Evolutionary conservation across 2,888 invertebrate genomes (phyloP).

Genomic region (Limnephilus lunatus): DNA sequence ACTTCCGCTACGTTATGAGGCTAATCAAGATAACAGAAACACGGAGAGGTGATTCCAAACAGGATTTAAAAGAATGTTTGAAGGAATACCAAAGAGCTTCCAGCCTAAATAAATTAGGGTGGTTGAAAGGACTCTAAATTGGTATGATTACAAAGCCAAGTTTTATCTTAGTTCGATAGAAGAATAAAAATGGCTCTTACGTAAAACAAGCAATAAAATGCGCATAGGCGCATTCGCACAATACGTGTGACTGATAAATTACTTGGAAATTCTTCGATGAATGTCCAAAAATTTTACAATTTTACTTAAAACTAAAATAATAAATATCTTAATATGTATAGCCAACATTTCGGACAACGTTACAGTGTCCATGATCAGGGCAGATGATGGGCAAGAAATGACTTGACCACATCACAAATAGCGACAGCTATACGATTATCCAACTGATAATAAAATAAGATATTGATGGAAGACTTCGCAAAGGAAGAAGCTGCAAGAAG

Average conservation of each 20-base stretch:
- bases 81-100: slow-evolving; percentile 4
- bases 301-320: neutral
- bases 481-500: too few species aligned
- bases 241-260: neutral
- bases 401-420: too few species aligned
- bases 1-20: slow-evolving; percentile 33
- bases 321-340: too few species aligned
- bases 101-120: neutral
- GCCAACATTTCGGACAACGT: too few species aligned
- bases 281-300: neutral
- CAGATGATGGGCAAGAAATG: too few species aligned
- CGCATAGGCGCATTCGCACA: neutral
- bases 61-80: slow-evolving; percentile 19
- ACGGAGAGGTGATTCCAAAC: slow-evolving; percentile 34
- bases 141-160: neutral
- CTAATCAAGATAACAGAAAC: slow-evolving; percentile 33
- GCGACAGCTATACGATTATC: too few species aligned
- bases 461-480: too few species aligned
- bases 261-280: neutral
- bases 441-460: too few species aligned
- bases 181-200: neutral
- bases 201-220: neutral
- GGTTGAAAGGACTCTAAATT: neutral
- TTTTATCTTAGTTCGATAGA: neutral
- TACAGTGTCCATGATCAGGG: too few species aligned